Conservation (phyloP, 2,113 vertebrate species). For the Pollimyrus isidori region DNA sequence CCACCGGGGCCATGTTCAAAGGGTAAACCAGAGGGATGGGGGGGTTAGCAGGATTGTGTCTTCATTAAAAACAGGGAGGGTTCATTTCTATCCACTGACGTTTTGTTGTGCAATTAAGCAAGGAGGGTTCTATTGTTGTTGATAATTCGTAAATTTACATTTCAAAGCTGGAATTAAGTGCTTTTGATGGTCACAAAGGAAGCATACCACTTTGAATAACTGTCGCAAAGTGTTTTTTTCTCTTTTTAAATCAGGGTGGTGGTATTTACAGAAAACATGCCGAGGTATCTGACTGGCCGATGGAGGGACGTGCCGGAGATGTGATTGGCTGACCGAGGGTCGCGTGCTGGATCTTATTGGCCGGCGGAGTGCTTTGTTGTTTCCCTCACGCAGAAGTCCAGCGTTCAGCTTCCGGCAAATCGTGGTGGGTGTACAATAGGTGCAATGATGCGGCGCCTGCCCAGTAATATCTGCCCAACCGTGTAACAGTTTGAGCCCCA, state of each 20-base stretch:
- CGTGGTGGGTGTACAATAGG: neutral
- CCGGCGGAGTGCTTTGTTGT: neutral
- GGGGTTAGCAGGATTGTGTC: neutral
- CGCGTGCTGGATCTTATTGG: neutral
- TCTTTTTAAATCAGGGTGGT: neutral
- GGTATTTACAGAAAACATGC: neutral
- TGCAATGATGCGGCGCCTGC: neutral
- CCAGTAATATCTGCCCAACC: neutral
- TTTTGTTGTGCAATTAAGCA: conserved; percentile 15
- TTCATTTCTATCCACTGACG: neutral
- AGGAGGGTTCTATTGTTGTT: conserved; percentile 17
- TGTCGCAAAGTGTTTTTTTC: neutral
- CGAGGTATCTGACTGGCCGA: neutral
- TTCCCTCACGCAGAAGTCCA: neutral
- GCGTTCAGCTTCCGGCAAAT: neutral
- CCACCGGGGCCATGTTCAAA: neutral
- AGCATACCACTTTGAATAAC: conserved; percentile 6
- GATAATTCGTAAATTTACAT: conserved; percentile 20
- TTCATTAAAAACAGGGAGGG: neutral
- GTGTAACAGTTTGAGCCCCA: neutral
- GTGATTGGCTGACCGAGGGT: neutral
- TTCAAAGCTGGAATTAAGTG: conserved; percentile 15
- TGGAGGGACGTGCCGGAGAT: neutral
- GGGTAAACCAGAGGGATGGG: neutral
- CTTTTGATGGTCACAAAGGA: conserved; percentile 14